Percentiles rank a stretch among this genome's conserved stretches.
Conservation (phyloP, 2,888 invertebrate genomes). For the Limnephilus lunatus region DNA sequence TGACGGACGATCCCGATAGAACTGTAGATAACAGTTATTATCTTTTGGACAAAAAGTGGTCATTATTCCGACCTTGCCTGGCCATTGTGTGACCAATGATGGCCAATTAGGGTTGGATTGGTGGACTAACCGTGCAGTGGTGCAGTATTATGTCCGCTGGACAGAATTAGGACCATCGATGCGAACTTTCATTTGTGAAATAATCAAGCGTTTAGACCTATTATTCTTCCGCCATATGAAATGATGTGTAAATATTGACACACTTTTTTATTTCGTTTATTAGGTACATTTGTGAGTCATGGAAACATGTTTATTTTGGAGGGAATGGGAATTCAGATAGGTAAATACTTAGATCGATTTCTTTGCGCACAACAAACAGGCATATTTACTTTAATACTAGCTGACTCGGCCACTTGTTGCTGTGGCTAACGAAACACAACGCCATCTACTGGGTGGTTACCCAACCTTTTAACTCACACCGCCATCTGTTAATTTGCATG, state of each 20-base stretch:
- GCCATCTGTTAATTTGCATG: no score
- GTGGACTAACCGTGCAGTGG: constrained; percentile 13
- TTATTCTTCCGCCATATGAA: background rate
- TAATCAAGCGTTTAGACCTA: constrained; percentile 26
- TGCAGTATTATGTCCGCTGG: constrained; percentile 20
- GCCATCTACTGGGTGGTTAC: no score
- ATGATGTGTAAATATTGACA: constrained; percentile 42
- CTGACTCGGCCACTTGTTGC: no score
- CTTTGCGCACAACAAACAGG: background rate
- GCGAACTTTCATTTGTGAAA: constrained; percentile 36
- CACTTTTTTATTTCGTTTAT: constrained; percentile 3
- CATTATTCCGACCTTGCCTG: constrained; percentile 45
- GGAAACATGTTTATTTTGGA: background rate
- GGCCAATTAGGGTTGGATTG: constrained; percentile 38
- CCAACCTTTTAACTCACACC: no score
- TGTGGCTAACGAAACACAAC: no score
- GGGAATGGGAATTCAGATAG: background rate
- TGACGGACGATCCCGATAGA: constrained; percentile 39
- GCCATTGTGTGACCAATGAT: constrained; percentile 42
- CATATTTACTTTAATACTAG: no score
- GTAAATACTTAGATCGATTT: background rate
- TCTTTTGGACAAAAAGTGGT: constrained; percentile 33
- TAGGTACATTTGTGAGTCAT: constrained; percentile 17
- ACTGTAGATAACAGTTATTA: constrained; percentile 59
- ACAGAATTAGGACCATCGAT: constrained; percentile 30